A percentile compares a stretch with the other conserved stretches of the same genome.
phyloP scores from a whole-genome alignment of 1,140 invertebrate genomes.

The Ceratosolen fusciceps region DNA sequence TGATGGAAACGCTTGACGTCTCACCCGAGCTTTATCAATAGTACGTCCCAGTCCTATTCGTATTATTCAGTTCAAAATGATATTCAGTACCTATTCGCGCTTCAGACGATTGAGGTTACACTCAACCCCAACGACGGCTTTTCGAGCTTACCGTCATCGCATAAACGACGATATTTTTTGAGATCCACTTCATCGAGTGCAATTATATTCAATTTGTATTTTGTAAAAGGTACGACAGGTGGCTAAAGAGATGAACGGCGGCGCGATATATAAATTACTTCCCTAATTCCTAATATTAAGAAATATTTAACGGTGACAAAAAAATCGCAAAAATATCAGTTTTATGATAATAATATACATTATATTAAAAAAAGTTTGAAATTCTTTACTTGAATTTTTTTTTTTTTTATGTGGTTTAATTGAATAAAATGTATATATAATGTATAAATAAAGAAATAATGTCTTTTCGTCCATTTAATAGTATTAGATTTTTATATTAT shows the following conservation, averaged over 20 bases:
- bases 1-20: background rate
- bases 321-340: too few species aligned
- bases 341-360: too few species aligned
- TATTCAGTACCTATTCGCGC: slow-evolving; percentile 23
- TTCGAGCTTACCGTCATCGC: slow-evolving; percentile 21
- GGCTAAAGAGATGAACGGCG: background rate
- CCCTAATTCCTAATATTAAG: too few species aligned
- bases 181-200: slow-evolving; percentile 1
- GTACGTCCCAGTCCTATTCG: background rate
- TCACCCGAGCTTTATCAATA: background rate
- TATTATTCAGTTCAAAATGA: background rate
- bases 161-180: background rate
- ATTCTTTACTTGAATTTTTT: too few species aligned
- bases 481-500: too few species aligned
- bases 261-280: background rate
- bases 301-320: too few species aligned
- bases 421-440: too few species aligned
- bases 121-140: slow-evolving; percentile 24
- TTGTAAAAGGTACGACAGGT: background rate
- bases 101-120: slow-evolving; percentile 31
- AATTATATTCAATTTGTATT: background rate
- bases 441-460: too few species aligned
- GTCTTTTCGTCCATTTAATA: too few species aligned
- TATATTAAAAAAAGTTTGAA: too few species aligned
- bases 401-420: too few species aligned